Percentiles rank a stretch among this genome's conserved stretches.
phyloP scores from a whole-genome alignment of 37 sponge, comb jelly and placozoan species.

The Haliclona indistincta region DNA sequence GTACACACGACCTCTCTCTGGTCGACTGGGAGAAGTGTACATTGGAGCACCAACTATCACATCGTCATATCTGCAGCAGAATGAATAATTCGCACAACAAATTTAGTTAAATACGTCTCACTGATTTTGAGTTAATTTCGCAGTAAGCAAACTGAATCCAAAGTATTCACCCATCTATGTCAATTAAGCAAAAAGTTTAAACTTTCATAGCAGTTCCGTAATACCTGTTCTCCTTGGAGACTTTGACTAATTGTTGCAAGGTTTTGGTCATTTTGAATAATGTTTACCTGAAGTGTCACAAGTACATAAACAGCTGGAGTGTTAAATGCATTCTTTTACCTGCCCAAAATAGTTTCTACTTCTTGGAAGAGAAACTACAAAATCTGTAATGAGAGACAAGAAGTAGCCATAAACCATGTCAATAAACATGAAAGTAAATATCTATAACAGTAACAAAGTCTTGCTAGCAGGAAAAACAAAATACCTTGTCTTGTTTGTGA shows the following conservation, averaged over 20 bases:
- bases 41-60: slow-evolving; percentile 16
- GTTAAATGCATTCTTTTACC: slow-evolving; percentile 9
- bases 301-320: not conserved
- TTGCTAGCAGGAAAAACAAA: not conserved
- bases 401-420: no score
- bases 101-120: not conserved
- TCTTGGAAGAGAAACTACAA: slow-evolving; percentile 54
- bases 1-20: slow-evolving; percentile 8
- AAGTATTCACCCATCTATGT: slow-evolving; percentile 57
- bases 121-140: slow-evolving; percentile 52
- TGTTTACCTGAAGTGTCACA: slow-evolving; percentile 15
- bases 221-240: slow-evolving; percentile 27
- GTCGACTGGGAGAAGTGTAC: not conserved
- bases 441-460: not conserved
- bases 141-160: slow-evolving; percentile 69
- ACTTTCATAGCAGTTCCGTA: not conserved
- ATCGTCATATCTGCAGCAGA: slow-evolving; percentile 1
- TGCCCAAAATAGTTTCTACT: slow-evolving; percentile 30
- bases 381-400: slow-evolving; percentile 25
- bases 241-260: slow-evolving; percentile 19
- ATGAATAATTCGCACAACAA: not conserved
- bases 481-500: slow-evolving; percentile 4
- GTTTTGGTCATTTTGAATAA: slow-evolving; percentile 5
- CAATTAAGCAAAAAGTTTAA: not conserved
- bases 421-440: no score